Base-by-base conservation (phyloP, 2,113 vertebrate species). In the Pelvicachromis taeniatus region DNA sequence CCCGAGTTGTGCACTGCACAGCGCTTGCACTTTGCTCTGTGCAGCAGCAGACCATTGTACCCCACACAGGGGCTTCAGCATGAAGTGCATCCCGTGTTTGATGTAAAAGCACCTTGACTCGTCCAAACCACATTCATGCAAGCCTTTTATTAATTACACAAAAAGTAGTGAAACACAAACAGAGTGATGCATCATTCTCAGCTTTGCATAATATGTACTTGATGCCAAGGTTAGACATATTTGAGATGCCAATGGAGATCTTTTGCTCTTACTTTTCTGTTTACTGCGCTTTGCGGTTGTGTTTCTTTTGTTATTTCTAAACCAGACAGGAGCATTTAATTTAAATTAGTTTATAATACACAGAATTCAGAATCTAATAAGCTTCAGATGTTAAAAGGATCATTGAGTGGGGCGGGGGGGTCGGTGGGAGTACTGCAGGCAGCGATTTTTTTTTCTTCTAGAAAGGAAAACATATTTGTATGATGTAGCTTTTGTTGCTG, bases 251-350 rank as follows among this genome's bases (percentile, higher is more conserved):
- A 17, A 73, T 7, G 2, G 14, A 48, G 21, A 50, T 29, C 68
- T 73, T 73, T 70, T 73, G 31, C 65, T 70, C 65, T 10, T 29
- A 70, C 40, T 45, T 65, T 8, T 38, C 31, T 63, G 19, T 63
- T 38, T 38, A n/a, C 19, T n/a, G 19, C 5, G 19, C 59, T 38
- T 19, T 63, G n/a, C 6, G 4, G 59, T 63, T 63, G 33, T 63
- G 59, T 38, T 63, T 12, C 33, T n/a, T 63, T 35, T 35, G 9
- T 63, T 35, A 63, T 63, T 63, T 3, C 33, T 11, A 63, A 63
- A 38, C 9, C 17, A 35, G 31, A 35, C 16, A 4, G 11, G 17
- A n/a, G 38, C 19, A 38, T 63, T 65, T 38, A 1, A 21, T 10
- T 65, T 21, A 65, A 65, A 21, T 38, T 38, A 4, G 19, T 38